Evolutionary conservation across 1,140 invertebrate species (phyloP).

Genomic region (Aleiodes sp.): DNA sequence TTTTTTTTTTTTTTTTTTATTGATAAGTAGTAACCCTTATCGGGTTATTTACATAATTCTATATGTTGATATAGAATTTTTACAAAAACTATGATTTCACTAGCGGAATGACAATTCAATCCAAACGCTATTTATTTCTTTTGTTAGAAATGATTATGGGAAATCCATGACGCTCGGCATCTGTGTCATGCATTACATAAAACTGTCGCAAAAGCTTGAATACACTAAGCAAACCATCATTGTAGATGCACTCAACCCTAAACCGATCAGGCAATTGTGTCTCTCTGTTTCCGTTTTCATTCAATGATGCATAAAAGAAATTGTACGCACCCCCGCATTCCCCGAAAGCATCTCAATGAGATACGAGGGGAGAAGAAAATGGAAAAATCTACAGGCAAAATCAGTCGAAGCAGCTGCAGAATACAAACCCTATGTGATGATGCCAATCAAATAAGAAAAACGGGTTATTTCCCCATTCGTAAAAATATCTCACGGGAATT

Average conservation of each 20-base stretch:
- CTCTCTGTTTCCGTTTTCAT: too few species aligned
- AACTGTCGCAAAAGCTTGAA: neutral
- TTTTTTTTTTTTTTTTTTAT: too few species aligned
- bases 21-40: too few species aligned
- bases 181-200: neutral
- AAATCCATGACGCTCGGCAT: too few species aligned
- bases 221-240: neutral
- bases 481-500: neutral
- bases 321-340: neutral
- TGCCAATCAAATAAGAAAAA: neutral
- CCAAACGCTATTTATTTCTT: too few species aligned
- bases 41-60: too few species aligned
- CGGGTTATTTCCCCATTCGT: constrained; percentile 2
- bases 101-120: too few species aligned
- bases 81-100: too few species aligned
- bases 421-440: constrained; percentile 7
- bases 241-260: neutral
- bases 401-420: neutral
- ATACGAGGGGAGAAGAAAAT: too few species aligned
- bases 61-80: too few species aligned
- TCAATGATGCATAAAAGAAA: neutral
- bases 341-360: neutral
- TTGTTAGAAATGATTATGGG: too few species aligned
- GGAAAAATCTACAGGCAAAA: neutral
- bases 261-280: constrained; percentile 6